Conservation (phyloP, 1,140 invertebrate species). For the Saxidomus purpurata region DNA sequence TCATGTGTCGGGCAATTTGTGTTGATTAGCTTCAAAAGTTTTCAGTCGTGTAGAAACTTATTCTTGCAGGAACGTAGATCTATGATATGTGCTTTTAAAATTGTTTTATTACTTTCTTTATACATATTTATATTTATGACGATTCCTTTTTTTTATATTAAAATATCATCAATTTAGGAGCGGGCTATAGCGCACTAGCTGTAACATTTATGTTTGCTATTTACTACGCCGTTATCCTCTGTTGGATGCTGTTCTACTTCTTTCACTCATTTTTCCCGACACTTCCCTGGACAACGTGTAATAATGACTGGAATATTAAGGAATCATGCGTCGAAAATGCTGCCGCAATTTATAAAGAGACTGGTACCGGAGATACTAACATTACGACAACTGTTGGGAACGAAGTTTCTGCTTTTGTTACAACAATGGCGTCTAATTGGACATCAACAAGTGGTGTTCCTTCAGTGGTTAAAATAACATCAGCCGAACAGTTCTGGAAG, state of each 20-base stretch:
- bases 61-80: too few species aligned
- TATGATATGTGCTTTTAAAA: too few species aligned
- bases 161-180: conserved; percentile 68
- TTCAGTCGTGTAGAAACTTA: too few species aligned
- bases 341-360: background rate
- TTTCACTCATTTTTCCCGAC: conserved; percentile 85
- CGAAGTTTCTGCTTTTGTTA: background rate
- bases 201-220: conserved; percentile 84
- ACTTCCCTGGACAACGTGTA: conserved; percentile 91
- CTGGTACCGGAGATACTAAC: background rate
- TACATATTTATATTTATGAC: too few species aligned
- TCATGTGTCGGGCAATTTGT: too few species aligned
- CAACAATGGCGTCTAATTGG: conserved; percentile 36
- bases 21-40: too few species aligned
- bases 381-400: conserved; percentile 8
- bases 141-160: too few species aligned
- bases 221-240: conserved; percentile 99
- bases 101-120: too few species aligned
- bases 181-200: conserved; percentile 71
- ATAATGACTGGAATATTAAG: conserved; percentile 63
- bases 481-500: conserved; percentile 53
- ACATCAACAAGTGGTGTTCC: background rate
- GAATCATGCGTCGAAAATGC: conserved; percentile 19
- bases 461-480: background rate
- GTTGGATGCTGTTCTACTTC: conserved; percentile 98